Evolutionary conservation across 2,113 vertebrate genomes (phyloP).

Genomic region (Crypturellus undulatus): DNA sequence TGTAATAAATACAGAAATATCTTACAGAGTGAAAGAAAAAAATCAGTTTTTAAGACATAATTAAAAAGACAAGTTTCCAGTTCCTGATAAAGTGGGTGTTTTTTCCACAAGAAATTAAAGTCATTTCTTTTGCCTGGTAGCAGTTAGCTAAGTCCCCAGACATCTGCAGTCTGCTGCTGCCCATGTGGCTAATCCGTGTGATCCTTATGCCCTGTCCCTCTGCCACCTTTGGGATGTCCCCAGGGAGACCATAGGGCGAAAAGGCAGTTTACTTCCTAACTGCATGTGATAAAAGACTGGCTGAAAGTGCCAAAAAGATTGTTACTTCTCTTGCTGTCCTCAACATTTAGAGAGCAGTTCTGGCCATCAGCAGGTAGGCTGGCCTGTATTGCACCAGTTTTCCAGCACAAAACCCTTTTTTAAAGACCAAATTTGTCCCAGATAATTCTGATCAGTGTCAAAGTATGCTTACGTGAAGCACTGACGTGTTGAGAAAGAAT

Average conservation of each 20-base stretch:
- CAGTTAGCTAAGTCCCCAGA: not conserved
- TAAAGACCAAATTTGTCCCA: not conserved
- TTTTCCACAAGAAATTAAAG: not conserved
- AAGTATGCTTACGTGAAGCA: not conserved
- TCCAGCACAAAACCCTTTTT: not conserved
- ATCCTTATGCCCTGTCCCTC: not conserved
- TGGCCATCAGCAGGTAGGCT: not conserved
- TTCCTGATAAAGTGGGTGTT: not conserved
- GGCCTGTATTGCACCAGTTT: not conserved
- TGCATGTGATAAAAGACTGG: not conserved
- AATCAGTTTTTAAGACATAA: conserved; percentile 17
- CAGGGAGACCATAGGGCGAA: not conserved
- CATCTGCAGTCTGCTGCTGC: not conserved
- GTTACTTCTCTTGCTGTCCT: not conserved
- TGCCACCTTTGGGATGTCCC: not conserved
- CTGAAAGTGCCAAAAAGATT: not conserved
- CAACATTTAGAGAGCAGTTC: accelerated
- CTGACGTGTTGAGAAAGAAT: not conserved
- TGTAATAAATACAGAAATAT: not conserved
- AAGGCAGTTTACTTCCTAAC: not conserved
- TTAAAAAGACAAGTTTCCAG: conserved; percentile 7
- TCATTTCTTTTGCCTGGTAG: not conserved
- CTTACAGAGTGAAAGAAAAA: not conserved
- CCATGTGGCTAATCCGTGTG: not conserved
- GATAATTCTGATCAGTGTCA: not conserved